Evolutionary conservation across 2,797 vertebrate genomes (phyloP).

Genomic region (Melanotaenia pygmaea): DNA sequence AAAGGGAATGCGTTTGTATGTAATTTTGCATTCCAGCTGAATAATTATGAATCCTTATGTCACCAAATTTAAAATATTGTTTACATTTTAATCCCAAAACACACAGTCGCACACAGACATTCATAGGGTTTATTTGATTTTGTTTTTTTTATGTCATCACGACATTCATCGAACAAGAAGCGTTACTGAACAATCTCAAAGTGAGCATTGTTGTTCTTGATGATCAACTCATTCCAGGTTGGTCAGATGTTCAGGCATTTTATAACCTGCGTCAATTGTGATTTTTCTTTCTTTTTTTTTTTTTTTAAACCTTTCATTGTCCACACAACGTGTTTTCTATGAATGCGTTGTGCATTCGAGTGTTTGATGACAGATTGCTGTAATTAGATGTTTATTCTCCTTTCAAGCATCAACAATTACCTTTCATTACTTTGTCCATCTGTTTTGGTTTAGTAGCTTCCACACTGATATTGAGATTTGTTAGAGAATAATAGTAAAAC

Average conservation of each 20-base stretch:
- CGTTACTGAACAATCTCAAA: constrained; percentile 41
- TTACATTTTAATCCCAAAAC: constrained; percentile 71
- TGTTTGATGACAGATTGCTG: constrained; percentile 29
- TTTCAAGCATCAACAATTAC: not conserved
- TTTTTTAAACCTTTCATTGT: constrained; percentile 2
- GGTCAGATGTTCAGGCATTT: constrained; percentile 33
- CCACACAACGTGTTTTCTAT: constrained; percentile 12
- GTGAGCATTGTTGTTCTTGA: constrained; percentile 32
- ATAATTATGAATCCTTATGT: constrained; percentile 56
- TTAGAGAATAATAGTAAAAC: constrained; percentile 31
- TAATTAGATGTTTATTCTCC: constrained; percentile 34
- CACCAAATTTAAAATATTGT: constrained; percentile 67
- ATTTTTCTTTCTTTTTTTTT: not conserved
- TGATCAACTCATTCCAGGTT: constrained; percentile 30
- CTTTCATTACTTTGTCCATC: constrained; percentile 33
- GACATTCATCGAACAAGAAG: constrained; percentile 36
- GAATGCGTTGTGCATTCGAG: constrained; percentile 21
- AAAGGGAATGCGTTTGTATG: constrained; percentile 75
- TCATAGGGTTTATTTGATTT: constrained; percentile 20
- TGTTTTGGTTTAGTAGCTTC: constrained; percentile 36
- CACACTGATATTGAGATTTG: constrained; percentile 24
- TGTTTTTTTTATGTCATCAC: constrained; percentile 46
- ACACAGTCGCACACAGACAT: constrained; percentile 19
- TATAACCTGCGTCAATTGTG: constrained; percentile 17
- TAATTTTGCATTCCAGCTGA: constrained; percentile 74